These are phyloP conservation scores for Drosophila lacertosa DNA, from an alignment of 1,140 invertebrate species.

Conservation along the genomic window DNA sequence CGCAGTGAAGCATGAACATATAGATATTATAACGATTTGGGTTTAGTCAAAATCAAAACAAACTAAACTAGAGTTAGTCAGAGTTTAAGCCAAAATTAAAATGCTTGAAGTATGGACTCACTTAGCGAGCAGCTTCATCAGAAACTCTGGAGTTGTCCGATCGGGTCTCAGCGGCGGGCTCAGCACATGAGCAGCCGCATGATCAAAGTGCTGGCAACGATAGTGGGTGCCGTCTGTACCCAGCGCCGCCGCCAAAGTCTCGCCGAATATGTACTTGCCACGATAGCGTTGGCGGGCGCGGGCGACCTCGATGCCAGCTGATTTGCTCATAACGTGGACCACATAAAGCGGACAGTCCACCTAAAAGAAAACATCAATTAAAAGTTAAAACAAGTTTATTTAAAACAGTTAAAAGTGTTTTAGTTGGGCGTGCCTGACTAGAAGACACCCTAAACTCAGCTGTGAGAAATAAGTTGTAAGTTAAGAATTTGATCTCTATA, in stretches of 20 bases:
- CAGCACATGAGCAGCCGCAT: slow-evolving; percentile 86
- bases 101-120: slow-evolving; percentile 85
- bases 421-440: too few relatives aligned
- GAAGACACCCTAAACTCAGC: too few relatives aligned
- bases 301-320: slow-evolving; percentile 88
- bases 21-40: slow-evolving; percentile 62
- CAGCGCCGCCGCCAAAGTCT: slow-evolving; percentile 90
- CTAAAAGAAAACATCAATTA: slow-evolving; percentile 20
- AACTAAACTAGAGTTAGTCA: neutral
- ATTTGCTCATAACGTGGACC: slow-evolving; percentile 91
- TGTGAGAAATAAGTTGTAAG: too few relatives aligned
- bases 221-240: slow-evolving; percentile 84
- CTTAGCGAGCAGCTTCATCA: slow-evolving; percentile 94
- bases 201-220: slow-evolving; percentile 72
- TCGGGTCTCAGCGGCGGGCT: slow-evolving; percentile 92
- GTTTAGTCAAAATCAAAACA: neutral
- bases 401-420: neutral
- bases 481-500: too few relatives aligned
- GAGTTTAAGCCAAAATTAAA: neutral
- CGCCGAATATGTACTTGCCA: slow-evolving; percentile 88
- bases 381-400: neutral
- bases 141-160: slow-evolving; percentile 89
- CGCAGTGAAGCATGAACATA: too few relatives aligned
- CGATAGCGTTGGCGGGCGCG: slow-evolving; percentile 84
- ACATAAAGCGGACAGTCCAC: slow-evolving; percentile 87